Evolutionary conservation across 2,797 vertebrate genomes (phyloP).

Genomic region (Enteromius thamalakanensis): DNA sequence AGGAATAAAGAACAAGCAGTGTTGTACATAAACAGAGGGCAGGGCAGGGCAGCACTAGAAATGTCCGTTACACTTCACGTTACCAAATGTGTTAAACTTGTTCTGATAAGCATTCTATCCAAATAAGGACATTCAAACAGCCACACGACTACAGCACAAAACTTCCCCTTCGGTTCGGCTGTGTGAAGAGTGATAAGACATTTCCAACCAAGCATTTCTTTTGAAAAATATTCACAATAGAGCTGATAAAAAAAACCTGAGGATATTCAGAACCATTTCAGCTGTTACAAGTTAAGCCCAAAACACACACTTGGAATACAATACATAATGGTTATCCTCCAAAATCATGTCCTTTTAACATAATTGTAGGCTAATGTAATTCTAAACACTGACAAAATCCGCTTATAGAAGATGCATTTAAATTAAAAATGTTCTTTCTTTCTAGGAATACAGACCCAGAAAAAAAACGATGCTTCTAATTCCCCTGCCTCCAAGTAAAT

Average conservation of each 20-base stretch:
- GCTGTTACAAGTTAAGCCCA: background rate
- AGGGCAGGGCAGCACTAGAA: background rate
- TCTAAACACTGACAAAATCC: background rate
- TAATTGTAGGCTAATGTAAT: background rate
- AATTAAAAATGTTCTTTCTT: background rate
- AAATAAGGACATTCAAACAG: conserved; percentile 9
- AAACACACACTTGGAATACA: background rate
- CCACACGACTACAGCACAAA: background rate
- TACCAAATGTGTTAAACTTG: background rate
- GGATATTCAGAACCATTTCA: background rate
- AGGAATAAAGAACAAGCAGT: background rate
- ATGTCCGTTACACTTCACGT: background rate
- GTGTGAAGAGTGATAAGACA: conserved; percentile 22
- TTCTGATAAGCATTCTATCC: background rate
- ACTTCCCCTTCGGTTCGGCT: background rate
- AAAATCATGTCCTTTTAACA: background rate
- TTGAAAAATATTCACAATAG: background rate
- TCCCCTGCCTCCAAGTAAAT: background rate
- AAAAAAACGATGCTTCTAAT: background rate
- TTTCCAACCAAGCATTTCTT: background rate
- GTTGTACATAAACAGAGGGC: background rate
- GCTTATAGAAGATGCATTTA: background rate
- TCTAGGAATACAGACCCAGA: background rate
- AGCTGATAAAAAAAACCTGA: background rate
- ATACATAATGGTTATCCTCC: background rate